Evolutionary conservation across 2,797 vertebrate species (phyloP), one percentile per base, ranked within the genome.

Genomic region (Luscinia megarhynchos): DNA sequence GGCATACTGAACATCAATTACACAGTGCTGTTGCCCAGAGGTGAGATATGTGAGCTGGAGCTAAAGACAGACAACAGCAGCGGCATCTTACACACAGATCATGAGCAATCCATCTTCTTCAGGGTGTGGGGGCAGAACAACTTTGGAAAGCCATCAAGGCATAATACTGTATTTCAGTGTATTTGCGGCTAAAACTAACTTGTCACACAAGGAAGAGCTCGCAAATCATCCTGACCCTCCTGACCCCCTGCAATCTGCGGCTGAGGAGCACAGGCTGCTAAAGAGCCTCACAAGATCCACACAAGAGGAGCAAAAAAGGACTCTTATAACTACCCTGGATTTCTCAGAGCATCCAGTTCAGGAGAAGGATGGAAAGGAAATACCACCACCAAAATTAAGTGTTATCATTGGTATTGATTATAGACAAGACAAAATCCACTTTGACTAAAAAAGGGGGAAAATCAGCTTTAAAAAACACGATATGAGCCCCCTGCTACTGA

Each of bases 41-140:
- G 96, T 97, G 96, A 97, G 94, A 93, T 96, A 91, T 97, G 96
- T 95, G 94, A 98, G 96, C 97, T 93, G 88, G 92, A 96, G 97
- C 95, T 79, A 94, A 97, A 97, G 91, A 97, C 90, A 98, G 96
- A 85, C 96, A 94, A 97, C 92, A 97, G 95, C 93, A 96, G 92
- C 46, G 4, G 93, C 93, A 94, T 96, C 95, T 97, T 89, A 94
- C 93, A 96, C 96, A 91, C 84, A 93, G 94, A 98, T 98, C 96
- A 97, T 95, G 97, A 97, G 92, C 97, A 96, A 97, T 97, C 97
- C 96, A 94, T 98, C 98, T 95, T 98, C 98, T 97, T 97, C 97
- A 97, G 94, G 94, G 93, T 81, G 93, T 84, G 83, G 70, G 95
- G 95, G 96, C 94, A 96, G 91, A 93, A 96, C 93, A 93, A 79